Percentiles rank a stretch among this genome's conserved stretches.
Conservation (phyloP, 2,113 vertebrate genomes). For the Tinamus guttatus region DNA sequence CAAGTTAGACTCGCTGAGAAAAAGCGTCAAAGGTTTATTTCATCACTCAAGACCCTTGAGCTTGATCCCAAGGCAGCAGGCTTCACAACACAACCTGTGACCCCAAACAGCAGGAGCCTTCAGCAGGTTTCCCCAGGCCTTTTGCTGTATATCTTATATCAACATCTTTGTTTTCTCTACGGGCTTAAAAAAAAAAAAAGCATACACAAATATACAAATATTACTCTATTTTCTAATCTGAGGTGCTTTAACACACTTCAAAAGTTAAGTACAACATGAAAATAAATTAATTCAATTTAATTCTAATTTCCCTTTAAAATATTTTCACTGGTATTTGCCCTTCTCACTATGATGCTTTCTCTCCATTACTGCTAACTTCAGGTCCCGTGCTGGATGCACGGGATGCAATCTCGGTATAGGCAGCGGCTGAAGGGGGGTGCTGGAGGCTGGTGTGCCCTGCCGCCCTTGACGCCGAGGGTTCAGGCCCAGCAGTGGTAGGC, state of each 20-base stretch:
- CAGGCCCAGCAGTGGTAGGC: neutral
- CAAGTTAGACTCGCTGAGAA: conserved; percentile 74
- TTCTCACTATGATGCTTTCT: neutral
- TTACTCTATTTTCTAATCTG: neutral
- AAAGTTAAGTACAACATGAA: neutral
- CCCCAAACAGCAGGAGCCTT: conserved; percentile 63
- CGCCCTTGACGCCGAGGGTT: neutral
- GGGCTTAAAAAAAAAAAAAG: neutral
- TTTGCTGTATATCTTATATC: conserved; percentile 18
- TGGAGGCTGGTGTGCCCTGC: neutral
- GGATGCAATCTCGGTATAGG: neutral
- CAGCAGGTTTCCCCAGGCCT: neutral
- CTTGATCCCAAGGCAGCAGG: conserved; percentile 70
- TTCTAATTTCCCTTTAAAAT: neutral
- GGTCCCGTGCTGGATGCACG: neutral
- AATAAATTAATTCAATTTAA: neutral
- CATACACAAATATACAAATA: neutral
- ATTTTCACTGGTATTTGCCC: neutral
- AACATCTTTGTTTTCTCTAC: conserved; percentile 20
- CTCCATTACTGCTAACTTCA: neutral
- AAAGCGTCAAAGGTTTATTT: conserved; percentile 81
- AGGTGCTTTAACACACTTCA: neutral
- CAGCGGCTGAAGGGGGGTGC: neutral
- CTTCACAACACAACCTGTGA: conserved; percentile 63
- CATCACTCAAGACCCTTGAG: conserved; percentile 76